phyloP scores from a whole-genome alignment of 2,888 invertebrate genomes.

The Parochlus steinenii region DNA sequence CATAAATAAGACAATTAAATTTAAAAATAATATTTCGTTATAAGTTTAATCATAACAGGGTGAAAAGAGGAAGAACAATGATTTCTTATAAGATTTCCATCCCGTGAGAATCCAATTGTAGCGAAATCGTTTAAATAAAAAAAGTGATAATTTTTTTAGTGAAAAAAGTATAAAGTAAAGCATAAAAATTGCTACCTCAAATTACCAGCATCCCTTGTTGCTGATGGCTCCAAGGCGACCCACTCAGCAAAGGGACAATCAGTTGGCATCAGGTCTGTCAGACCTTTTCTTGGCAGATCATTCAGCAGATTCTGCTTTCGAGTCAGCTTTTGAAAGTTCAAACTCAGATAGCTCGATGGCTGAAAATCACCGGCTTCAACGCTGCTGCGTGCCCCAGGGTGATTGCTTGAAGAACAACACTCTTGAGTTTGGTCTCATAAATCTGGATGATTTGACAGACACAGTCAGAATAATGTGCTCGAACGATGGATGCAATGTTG shows the following conservation, averaged over 20 bases:
- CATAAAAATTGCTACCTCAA: slow-evolving; percentile 1
- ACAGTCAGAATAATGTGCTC: slow-evolving; percentile 84
- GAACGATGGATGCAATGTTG: slow-evolving; percentile 77
- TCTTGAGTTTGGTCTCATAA: slow-evolving; percentile 35
- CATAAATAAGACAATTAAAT: too few relatives aligned
- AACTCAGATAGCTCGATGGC: slow-evolving; percentile 19
- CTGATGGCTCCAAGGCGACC: slow-evolving; percentile 36
- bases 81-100: too few relatives aligned
- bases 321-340: slow-evolving; percentile 30
- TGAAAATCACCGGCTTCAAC: slow-evolving; percentile 35
- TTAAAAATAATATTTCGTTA: too few relatives aligned
- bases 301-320: slow-evolving; percentile 35
- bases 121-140: background rate
- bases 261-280: slow-evolving; percentile 26
- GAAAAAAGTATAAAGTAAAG: background rate
- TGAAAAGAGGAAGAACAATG: too few relatives aligned
- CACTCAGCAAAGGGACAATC: background rate
- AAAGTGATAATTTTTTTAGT: too few relatives aligned
- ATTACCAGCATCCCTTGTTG: slow-evolving; percentile 19
- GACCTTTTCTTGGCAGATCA: too few relatives aligned
- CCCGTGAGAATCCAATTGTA: too few relatives aligned
- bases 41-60: too few relatives aligned
- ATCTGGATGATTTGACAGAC: slow-evolving; percentile 54
- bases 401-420: slow-evolving; percentile 55
- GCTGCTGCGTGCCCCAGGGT: slow-evolving; percentile 68